A percentile compares a stretch with the other conserved stretches of the same genome.
Evolutionary conservation across 2,797 vertebrate genomes (phyloP).

Genomic region (Bradypus variegatus): DNA sequence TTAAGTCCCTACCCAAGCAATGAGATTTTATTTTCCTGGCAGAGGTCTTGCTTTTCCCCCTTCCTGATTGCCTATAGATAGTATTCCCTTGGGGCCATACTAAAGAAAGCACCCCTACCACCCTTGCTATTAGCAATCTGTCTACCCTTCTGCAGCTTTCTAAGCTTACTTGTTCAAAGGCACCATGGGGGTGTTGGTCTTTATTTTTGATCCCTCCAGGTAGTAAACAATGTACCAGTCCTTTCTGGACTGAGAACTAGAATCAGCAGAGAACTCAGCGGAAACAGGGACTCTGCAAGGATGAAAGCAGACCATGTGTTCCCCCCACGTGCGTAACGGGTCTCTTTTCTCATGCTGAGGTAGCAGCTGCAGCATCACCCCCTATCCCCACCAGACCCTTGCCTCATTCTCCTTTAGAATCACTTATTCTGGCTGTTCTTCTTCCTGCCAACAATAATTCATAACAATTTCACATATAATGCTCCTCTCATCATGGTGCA

Average conservation of each 20-base stretch:
- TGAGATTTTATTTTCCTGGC: neutral
- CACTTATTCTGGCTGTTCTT: slow-evolving; percentile 41
- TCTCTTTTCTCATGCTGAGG: slow-evolving; percentile 47
- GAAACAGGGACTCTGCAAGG: slow-evolving; percentile 39
- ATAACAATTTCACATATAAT: slow-evolving; percentile 30
- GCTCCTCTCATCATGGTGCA: neutral
- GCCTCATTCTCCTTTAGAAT: slow-evolving; percentile 42
- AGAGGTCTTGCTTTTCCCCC: neutral
- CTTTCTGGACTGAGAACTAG: slow-evolving; percentile 44
- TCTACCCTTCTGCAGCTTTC: slow-evolving; percentile 54
- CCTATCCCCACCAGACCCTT: slow-evolving; percentile 29
- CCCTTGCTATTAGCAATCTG: slow-evolving; percentile 52
- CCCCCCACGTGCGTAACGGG: neutral
- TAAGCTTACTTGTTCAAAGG: slow-evolving; percentile 56
- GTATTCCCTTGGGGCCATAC: neutral
- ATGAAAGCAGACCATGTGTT: slow-evolving; percentile 47
- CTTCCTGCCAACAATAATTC: slow-evolving; percentile 49
- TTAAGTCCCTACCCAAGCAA: neutral
- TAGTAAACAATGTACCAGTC: slow-evolving; percentile 57
- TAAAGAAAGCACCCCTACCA: slow-evolving; percentile 8
- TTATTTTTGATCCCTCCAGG: slow-evolving; percentile 60
- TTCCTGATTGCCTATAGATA: neutral
- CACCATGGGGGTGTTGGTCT: slow-evolving; percentile 32
- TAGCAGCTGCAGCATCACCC: slow-evolving; percentile 29
- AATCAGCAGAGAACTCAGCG: slow-evolving; percentile 41